A percentile compares a stretch with the other conserved stretches of the same genome.
Conservation (phyloP, 1,140 invertebrate genomes). For the Danaus melanippus region DNA sequence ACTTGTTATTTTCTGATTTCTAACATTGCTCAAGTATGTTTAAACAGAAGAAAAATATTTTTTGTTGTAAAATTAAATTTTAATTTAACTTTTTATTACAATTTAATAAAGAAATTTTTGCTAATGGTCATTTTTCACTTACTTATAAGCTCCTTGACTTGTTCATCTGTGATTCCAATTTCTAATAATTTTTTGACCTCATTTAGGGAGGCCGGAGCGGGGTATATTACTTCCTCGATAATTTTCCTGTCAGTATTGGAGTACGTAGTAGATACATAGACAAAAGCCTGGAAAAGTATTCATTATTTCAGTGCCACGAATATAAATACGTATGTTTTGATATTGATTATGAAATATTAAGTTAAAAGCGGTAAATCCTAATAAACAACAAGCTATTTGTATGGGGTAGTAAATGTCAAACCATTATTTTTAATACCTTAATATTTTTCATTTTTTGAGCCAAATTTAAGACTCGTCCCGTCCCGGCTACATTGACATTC, state of each 20-base stretch:
- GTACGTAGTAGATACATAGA: conserved; percentile 90
- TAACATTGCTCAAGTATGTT: no score
- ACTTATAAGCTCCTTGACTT: conserved; percentile 18
- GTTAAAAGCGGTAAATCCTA: no score
- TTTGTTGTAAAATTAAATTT: no score
- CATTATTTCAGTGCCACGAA: no score
- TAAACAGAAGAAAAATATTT: no score
- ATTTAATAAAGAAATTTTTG: no score
- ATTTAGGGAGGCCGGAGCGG: conserved; percentile 75
- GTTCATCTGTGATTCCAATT: conserved; percentile 15
- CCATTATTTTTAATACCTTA: conserved; percentile 10
- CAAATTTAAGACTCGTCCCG: conserved; percentile 12
- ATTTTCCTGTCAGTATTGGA: conserved; percentile 83
- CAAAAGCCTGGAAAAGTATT: conserved; percentile 72
- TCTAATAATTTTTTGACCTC: conserved; percentile 62
- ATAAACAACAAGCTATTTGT: no score
- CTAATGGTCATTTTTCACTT: conserved; percentile 2
- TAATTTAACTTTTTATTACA: no score
- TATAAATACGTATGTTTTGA: no score
- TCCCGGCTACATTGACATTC: conserved; percentile 20
- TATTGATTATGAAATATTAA: no score
- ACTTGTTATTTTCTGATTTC: no score
- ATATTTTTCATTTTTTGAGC: conserved; percentile 17
- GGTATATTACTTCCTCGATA: conserved; percentile 80
- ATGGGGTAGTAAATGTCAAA: no score